Evolutionary conservation across 2,797 vertebrate genomes (phyloP), one percentile per base, ranked within the genome.

Genomic region (Coluber constrictor): DNA sequence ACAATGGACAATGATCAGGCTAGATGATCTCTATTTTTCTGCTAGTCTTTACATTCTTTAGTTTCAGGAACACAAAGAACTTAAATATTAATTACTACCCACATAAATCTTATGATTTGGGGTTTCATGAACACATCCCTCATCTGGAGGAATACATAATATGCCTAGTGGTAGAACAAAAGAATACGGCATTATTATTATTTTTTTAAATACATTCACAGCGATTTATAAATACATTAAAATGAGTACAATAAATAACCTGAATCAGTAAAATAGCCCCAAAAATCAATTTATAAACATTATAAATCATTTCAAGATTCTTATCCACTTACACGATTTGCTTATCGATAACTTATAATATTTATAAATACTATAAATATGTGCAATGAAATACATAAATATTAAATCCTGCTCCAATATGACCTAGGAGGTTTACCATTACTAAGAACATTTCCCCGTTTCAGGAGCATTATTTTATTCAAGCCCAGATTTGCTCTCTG

Each of bases 31-130:
- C 12, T 54, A 87, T 29, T 54, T 29, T 2, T 29, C 86, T 55
- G 27, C 15, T 16, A 87, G 29, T 29, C 8, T 29, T 87, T 29
- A 16, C 13, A n/a, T 55, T 87, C 86, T n/a, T 3, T 54, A n/a
- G 54, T 56, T 87, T 55, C 55, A 47, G 23, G 79, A 91, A 47
- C 43, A 91, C 37, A 83, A 29, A 79, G 57, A 91, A 60, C 9
- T 86, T 91, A 87, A 91, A 87, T 91, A 91, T 91, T 91, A 91
- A 91, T 54, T 91, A 91, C 29, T 87, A n/a, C 57, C 57, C 57
- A 91, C 12, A 10, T 61, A 91, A 54, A 9, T 91, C 57, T 47
- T 54, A 91, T 32, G 43, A 60, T 47, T 87, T 13, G 29, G 51
- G 29, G 16, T 91, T 87, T 90, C 89, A 56, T 55, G 29, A 55